These are phyloP conservation scores for Sycophila sp. DNA, from an alignment of 1,140 invertebrate species.

Conservation along the genomic window DNA sequence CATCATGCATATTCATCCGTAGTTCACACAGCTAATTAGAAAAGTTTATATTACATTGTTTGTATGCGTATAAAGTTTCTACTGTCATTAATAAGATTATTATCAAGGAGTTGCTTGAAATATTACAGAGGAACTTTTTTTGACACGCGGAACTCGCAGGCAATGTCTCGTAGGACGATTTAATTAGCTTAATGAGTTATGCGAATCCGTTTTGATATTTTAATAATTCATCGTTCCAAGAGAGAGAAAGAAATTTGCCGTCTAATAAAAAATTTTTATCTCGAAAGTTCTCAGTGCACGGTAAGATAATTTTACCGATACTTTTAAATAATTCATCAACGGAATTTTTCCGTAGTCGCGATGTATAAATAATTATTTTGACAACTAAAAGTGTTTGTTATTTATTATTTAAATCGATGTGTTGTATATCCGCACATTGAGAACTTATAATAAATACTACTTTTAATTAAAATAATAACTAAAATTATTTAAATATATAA, in stretches of 20 bases:
- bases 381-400: no score
- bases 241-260: not conserved
- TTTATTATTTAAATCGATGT: no score
- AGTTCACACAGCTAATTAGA: conserved; percentile 27
- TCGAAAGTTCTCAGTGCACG: no score
- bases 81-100: conserved; percentile 9
- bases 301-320: no score
- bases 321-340: no score
- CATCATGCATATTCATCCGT: conserved; percentile 12
- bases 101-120: not conserved
- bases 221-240: not conserved
- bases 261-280: no score
- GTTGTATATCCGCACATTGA: no score
- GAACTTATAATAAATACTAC: no score
- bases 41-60: conserved; percentile 27
- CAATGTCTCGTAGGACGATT: not conserved
- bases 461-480: no score
- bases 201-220: not conserved
- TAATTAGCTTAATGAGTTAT: not conserved
- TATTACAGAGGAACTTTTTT: not conserved
- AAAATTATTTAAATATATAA: no score
- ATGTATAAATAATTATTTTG: no score
- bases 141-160: not conserved
- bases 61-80: not conserved
- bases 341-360: no score